Evolutionary conservation across 2,113 vertebrate species (phyloP).

Genomic region (Aleadryas rufinucha): DNA sequence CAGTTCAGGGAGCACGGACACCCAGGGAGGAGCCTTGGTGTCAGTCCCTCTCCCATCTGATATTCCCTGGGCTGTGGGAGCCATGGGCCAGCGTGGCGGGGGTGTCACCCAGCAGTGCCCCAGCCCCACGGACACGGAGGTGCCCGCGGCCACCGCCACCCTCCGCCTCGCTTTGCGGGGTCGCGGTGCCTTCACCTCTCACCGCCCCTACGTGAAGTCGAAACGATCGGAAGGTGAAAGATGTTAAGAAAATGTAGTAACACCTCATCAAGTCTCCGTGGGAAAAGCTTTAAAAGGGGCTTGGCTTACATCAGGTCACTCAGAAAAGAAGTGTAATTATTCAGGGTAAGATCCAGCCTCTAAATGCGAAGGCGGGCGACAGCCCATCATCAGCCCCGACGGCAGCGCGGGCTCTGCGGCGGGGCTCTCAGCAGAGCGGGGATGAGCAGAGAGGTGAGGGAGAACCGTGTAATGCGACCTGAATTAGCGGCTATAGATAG

Average conservation of each 20-base stretch:
- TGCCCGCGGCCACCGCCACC: accelerated
- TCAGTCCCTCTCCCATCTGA: accelerated
- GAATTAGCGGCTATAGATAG: background rate
- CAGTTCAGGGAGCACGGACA: background rate
- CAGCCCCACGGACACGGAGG: background rate
- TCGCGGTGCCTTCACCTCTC: background rate
- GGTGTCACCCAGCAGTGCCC: background rate
- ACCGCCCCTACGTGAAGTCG: background rate
- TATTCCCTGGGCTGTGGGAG: background rate
- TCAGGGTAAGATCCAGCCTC: background rate
- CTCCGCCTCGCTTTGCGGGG: background rate
- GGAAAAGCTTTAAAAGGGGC: background rate
- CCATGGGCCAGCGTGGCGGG: accelerated
- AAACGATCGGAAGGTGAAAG: background rate
- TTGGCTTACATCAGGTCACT: background rate
- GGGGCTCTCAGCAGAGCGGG: background rate
- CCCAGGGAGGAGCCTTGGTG: background rate
- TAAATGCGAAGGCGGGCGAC: accelerated
- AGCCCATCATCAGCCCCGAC: background rate
- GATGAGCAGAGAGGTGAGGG: background rate
- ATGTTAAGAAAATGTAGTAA: background rate
- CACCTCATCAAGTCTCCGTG: background rate
- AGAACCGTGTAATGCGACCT: conserved; percentile 12
- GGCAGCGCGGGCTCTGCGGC: background rate
- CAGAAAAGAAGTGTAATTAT: background rate